A percentile compares a stretch with the other conserved stretches of the same genome.
These are phyloP conservation scores for Nomada ruficornis DNA, from an alignment of 2,888 invertebrate genomes.

Conservation along the genomic window DNA sequence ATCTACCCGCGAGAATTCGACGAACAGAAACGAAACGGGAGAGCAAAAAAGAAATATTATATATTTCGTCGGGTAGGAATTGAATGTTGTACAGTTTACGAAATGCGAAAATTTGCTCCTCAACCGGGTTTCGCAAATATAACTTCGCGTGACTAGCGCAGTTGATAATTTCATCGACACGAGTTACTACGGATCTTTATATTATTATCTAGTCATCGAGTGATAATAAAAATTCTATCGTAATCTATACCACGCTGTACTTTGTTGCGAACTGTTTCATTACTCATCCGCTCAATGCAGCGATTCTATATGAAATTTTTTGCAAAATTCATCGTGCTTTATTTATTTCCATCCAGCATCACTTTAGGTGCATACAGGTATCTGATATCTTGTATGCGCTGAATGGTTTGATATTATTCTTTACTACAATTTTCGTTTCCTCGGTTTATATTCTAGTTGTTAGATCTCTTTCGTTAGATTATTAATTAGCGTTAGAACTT, in stretches of 20 bases:
- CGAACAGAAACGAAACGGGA: conserved; percentile 23
- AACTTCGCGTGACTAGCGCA: conserved; percentile 64
- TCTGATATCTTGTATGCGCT: no score
- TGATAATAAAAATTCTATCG: conserved; percentile 83
- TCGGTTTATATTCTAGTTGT: no score
- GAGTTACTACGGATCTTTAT: conserved; percentile 83
- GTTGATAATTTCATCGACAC: conserved; percentile 72
- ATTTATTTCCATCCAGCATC: not conserved
- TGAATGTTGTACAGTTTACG: conserved; percentile 71
- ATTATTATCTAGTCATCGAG: conserved; percentile 84
- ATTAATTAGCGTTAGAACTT: no score
- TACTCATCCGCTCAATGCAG: not conserved
- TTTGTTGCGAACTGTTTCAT: conserved; percentile 19
- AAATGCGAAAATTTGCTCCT: conserved; percentile 53
- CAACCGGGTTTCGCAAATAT: conserved; percentile 57
- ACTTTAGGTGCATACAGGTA: no score
- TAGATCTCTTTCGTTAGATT: no score
- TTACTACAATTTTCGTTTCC: no score
- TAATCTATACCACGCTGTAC: conserved; percentile 73
- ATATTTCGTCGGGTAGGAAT: conserved; percentile 60
- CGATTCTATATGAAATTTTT: not conserved
- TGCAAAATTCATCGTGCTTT: not conserved
- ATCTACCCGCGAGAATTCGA: conserved; percentile 53
- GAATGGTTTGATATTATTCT: no score
- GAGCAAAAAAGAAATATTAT: conserved; percentile 47